phyloP scores from a whole-genome alignment of 2,113 vertebrate species.

The Equus przewalskii region DNA sequence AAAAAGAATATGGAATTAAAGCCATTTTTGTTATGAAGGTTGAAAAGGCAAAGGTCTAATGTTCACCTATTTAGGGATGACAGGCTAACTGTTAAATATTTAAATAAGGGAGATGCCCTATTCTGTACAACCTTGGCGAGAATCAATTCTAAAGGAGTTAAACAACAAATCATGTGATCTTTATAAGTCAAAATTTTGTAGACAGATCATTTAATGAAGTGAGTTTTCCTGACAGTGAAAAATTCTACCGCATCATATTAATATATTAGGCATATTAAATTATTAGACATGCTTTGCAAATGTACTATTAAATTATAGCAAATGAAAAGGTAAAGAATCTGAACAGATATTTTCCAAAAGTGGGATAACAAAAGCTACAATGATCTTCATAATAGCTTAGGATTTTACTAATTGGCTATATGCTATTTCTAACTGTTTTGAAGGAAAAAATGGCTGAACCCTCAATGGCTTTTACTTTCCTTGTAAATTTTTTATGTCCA shows the following conservation, averaged over 20 bases:
- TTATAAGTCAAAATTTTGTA: background rate
- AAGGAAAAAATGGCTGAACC: background rate
- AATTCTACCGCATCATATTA: background rate
- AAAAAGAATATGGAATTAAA: background rate
- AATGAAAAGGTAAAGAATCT: background rate
- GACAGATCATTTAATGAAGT: background rate
- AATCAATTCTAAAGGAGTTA: background rate
- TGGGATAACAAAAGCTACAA: background rate
- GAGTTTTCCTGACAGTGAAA: background rate
- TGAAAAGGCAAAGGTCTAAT: slow-evolving; percentile 38
- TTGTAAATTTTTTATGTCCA: background rate
- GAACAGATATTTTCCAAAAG: background rate
- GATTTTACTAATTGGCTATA: background rate
- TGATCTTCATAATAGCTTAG: background rate
- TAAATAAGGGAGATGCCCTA: background rate
- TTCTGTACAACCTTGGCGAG: background rate
- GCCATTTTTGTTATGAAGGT: slow-evolving; percentile 36
- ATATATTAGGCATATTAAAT: background rate
- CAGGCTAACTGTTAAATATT: slow-evolving; percentile 44
- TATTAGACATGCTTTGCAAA: background rate
- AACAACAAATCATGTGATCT: background rate
- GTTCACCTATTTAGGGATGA: slow-evolving; percentile 19
- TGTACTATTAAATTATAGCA: background rate
- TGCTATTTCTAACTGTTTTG: background rate
- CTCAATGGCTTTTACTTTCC: background rate